These are phyloP conservation scores for Gavia stellata DNA, from an alignment of 2,113 vertebrate genomes.

Conservation along the genomic window DNA sequence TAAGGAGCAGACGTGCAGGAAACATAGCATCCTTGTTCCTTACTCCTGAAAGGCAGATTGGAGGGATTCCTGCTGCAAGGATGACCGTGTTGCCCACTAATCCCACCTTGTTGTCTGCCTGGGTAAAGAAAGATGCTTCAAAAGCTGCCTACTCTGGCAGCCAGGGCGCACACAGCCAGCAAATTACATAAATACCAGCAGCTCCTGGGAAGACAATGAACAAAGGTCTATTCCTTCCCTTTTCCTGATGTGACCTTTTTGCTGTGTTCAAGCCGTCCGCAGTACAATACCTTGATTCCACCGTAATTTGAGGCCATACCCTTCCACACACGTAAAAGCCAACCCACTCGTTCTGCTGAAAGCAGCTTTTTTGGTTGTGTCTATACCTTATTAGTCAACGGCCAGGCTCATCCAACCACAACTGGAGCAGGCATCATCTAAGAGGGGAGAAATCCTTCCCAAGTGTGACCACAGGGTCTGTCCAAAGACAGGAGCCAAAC, in stretches of 20 bases:
- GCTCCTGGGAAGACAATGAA: neutral
- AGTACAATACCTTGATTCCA: fast-evolving
- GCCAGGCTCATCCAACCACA: neutral
- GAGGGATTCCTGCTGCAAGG: neutral
- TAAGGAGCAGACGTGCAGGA: neutral
- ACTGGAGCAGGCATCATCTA: neutral
- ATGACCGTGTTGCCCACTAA: neutral
- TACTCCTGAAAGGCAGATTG: neutral
- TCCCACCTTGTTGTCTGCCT: neutral
- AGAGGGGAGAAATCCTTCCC: neutral
- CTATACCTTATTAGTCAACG: neutral
- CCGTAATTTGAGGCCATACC: neutral
- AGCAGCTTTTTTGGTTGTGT: neutral
- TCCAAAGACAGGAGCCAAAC: neutral
- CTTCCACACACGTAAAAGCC: fast-evolving
- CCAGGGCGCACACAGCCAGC: neutral
- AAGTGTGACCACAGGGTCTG: neutral
- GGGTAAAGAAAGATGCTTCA: neutral
- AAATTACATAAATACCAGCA: neutral
- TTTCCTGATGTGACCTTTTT: neutral
- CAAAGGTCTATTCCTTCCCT: neutral
- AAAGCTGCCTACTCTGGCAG: neutral
- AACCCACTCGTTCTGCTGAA: neutral
- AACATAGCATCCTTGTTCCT: neutral
- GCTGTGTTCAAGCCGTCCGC: neutral